phyloP scores from a whole-genome alignment of 2,113 vertebrate genomes.

The Bothrops jararaca region DNA sequence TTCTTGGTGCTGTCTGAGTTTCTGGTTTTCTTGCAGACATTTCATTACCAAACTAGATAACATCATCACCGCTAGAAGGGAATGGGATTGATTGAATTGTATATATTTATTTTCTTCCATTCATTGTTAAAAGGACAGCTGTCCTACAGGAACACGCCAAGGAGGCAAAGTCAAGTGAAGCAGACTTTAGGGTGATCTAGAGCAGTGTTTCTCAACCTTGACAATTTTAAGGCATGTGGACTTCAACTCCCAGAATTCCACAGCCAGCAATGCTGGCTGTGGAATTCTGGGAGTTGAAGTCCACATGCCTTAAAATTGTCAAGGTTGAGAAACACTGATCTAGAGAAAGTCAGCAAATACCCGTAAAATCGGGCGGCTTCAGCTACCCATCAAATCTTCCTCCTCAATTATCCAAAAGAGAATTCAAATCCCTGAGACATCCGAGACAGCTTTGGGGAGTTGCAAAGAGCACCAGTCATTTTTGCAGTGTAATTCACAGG shows the following conservation, averaged over 20 bases:
- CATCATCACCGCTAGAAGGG: too few relatives aligned
- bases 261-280: too few relatives aligned
- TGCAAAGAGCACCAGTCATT: constrained; percentile 48
- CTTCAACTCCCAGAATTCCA: too few relatives aligned
- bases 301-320: too few relatives aligned
- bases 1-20: too few relatives aligned
- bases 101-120: neutral
- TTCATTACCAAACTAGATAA: too few relatives aligned
- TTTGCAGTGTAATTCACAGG: constrained; percentile 25
- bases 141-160: neutral
- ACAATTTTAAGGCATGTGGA: too few relatives aligned
- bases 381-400: constrained; percentile 41
- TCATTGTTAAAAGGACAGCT: neutral
- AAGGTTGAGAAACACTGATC: too few relatives aligned
- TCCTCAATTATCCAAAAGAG: constrained; percentile 78
- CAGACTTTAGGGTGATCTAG: neutral
- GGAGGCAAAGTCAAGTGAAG: constrained; percentile 27
- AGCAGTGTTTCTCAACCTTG: too few relatives aligned
- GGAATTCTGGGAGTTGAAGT: too few relatives aligned
- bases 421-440: constrained; percentile 60
- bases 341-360: constrained; percentile 26
- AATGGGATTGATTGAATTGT: too few relatives aligned
- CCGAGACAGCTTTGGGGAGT: constrained; percentile 65
- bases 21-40: too few relatives aligned
- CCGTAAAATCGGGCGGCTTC: constrained; percentile 49